These are phyloP conservation scores for Melieria crassipennis DNA, from an alignment of 2,888 invertebrate genomes.

Conservation along the genomic window DNA sequence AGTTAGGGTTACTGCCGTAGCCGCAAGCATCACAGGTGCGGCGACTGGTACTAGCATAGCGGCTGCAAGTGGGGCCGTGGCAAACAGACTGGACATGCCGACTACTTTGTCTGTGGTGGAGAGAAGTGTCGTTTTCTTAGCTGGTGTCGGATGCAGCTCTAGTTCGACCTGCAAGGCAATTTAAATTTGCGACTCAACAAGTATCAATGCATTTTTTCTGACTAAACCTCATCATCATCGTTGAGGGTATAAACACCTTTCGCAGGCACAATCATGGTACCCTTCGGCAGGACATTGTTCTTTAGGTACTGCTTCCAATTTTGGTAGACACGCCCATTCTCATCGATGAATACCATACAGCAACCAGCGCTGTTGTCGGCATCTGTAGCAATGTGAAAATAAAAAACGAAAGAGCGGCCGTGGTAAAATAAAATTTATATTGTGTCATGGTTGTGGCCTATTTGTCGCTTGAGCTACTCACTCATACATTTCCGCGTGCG, in stretches of 20 bases:
- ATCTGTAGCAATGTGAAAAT: slow-evolving; percentile 18
- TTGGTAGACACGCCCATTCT: slow-evolving; percentile 66
- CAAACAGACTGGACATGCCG: slow-evolving; percentile 12
- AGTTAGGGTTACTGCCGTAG: slow-evolving; percentile 44
- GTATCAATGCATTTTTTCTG: neutral
- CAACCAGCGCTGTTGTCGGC: slow-evolving; percentile 49
- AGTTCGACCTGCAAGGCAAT: slow-evolving; percentile 44
- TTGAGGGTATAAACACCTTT: slow-evolving; percentile 62
- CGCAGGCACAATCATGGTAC: slow-evolving; percentile 66
- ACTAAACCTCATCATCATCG: slow-evolving; percentile 28
- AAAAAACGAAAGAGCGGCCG: neutral
- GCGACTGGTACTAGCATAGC: slow-evolving; percentile 46
- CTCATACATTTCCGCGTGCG: slow-evolving; percentile 59
- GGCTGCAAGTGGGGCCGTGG: slow-evolving; percentile 40
- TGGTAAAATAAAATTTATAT: slow-evolving; percentile 10
- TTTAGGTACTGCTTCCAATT: slow-evolving; percentile 66
- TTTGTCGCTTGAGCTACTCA: slow-evolving; percentile 42
- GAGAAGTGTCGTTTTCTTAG: neutral
- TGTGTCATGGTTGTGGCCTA: neutral
- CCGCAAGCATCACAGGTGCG: slow-evolving; percentile 48
- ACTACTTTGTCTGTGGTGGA: neutral
- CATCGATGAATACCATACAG: slow-evolving; percentile 62
- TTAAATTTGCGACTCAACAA: neutral
- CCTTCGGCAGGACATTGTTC: slow-evolving; percentile 65
- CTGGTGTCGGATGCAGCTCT: slow-evolving; percentile 49